Evolutionary conservation across 2,888 invertebrate genomes (phyloP).

Genomic region (Volucella inflata): DNA sequence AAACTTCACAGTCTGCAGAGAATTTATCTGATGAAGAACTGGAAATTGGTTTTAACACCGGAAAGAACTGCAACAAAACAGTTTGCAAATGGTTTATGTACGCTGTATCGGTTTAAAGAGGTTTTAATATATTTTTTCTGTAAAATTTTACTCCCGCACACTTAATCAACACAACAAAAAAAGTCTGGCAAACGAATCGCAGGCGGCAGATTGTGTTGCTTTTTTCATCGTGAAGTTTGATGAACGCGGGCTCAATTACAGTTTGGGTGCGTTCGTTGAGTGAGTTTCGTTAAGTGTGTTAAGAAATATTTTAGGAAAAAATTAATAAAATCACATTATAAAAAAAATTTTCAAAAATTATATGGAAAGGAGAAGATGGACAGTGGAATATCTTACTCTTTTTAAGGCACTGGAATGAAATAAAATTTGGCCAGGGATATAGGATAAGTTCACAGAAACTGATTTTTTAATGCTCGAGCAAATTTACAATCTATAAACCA

Average conservation of each 20-base stretch:
- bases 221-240: conserved; percentile 44
- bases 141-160: not conserved
- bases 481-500: too few species aligned
- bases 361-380: too few species aligned
- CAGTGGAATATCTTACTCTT: too few species aligned
- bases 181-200: conserved; percentile 30
- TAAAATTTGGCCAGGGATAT: too few species aligned
- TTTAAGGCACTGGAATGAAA: too few species aligned
- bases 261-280: conserved; percentile 52
- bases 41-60: not conserved
- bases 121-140: not conserved
- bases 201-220: conserved; percentile 55
- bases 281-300: not conserved
- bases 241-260: conserved; percentile 47
- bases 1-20: conserved; percentile 5
- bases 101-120: not conserved
- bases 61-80: not conserved
- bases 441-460: too few species aligned
- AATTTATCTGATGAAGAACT: not conserved
- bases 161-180: not conserved
- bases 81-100: not conserved
- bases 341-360: too few species aligned
- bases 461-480: too few species aligned
- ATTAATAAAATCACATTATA: too few species aligned
- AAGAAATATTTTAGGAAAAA: too few species aligned